Conservation (phyloP, 1,140 invertebrate species). For the Rhysida immarginata region DNA sequence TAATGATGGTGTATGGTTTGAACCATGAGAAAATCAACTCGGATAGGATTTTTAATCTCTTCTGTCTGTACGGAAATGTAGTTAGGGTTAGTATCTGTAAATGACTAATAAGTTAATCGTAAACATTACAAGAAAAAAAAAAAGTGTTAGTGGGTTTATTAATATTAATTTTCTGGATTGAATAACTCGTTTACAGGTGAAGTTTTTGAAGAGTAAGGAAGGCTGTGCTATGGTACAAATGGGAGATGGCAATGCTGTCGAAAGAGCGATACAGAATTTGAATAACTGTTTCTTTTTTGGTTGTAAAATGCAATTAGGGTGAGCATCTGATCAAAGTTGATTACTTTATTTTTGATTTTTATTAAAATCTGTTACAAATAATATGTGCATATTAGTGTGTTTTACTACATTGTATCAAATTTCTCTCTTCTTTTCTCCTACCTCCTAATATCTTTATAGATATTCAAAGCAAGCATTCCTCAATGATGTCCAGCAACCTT, state of each 20-base stretch:
- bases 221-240: conserved; percentile 99
- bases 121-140: neutral
- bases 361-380: too few relatives aligned
- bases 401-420: too few relatives aligned
- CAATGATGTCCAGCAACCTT: conserved; percentile 91
- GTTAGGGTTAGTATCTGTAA: conserved; percentile 59
- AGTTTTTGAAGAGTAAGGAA: conserved; percentile 96
- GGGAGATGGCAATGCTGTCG: conserved; percentile 87
- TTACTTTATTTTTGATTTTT: too few relatives aligned
- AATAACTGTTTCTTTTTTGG: conserved; percentile 77
- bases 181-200: conserved; percentile 48
- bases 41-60: conserved; percentile 94
- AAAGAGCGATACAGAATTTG: conserved; percentile 82
- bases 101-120: too few relatives aligned
- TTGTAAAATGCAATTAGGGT: conserved; percentile 44
- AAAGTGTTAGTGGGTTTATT: too few relatives aligned
- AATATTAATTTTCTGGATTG: neutral
- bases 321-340: too few relatives aligned
- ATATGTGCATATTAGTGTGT: too few relatives aligned
- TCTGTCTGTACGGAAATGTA: conserved; percentile 97
- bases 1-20: conserved; percentile 96
- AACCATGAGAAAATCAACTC: conserved; percentile 85
- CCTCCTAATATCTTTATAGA: conserved; percentile 28
- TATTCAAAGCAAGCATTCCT: conserved; percentile 94
- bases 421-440: conserved; percentile 3